Conservation (phyloP, 2,797 vertebrate genomes). For the Astyanax mexicanus region DNA sequence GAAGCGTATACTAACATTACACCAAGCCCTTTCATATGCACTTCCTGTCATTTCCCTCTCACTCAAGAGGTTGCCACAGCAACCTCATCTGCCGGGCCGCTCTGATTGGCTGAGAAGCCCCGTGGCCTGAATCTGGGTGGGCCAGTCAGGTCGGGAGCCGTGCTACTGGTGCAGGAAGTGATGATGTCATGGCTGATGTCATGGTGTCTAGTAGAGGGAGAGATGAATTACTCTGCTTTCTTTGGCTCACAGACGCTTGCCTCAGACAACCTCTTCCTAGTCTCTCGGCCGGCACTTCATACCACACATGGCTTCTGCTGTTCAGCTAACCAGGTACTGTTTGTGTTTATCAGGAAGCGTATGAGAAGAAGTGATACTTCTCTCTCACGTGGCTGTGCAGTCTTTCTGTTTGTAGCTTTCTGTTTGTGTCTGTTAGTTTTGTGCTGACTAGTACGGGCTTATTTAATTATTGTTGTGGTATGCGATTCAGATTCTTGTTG, state of each 20-base stretch:
- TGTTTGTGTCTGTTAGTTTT: not conserved
- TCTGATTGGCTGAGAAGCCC: constrained; percentile 28
- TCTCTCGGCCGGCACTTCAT: not conserved
- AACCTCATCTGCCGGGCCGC: not conserved
- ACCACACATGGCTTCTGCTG: constrained; percentile 32
- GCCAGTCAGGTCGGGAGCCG: not conserved
- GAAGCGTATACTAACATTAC: not conserved
- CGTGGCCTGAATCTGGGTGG: constrained; percentile 24
- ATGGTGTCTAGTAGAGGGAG: constrained; percentile 12
- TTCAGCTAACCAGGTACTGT: constrained; percentile 56
- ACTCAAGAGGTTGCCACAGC: constrained; percentile 6
- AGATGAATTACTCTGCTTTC: constrained; percentile 13
- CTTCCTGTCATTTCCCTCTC: constrained; percentile 12
- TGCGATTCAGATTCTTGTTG: not conserved
- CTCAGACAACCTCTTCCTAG: not conserved
- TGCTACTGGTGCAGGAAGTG: constrained; percentile 29
- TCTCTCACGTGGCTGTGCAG: constrained; percentile 18
- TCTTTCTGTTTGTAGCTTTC: constrained; percentile 16
- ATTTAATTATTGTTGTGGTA: not conserved
- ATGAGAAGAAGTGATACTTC: not conserved
- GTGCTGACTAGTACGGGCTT: not conserved
- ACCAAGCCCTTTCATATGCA: not conserved
- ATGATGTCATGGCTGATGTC: constrained; percentile 36
- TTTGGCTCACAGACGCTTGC: not conserved
- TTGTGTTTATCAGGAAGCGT: not conserved